Evolutionary conservation across 2,113 vertebrate genomes (phyloP), one percentile per base, ranked within the genome.

Genomic region (Morone saxatilis): DNA sequence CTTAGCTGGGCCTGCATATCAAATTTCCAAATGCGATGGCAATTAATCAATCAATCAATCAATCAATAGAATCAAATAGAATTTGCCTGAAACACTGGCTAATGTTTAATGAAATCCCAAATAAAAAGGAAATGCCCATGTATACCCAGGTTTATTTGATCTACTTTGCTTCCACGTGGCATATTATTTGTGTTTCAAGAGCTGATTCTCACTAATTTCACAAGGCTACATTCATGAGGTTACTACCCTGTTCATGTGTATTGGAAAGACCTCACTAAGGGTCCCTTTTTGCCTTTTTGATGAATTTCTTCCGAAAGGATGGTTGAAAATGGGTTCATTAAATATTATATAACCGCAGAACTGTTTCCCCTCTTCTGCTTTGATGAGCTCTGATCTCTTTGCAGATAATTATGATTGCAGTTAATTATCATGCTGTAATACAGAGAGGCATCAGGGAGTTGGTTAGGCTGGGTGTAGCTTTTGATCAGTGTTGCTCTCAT

Each of bases 391-490:
- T 65, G 77, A 85, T 83, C 41, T 72, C n/a, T 41, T 25, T n/a
- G 57, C 16, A 70, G 91, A 91, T 91, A 77, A 71, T 16, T 17
- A 43, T 90, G 83, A 83, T 79, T 86, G 45, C 65, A 20, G 63
- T 71, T 76, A 65, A 87, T 90, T 84, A 76, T 22, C 2, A 38
- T 36, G n/a, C 48, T 73, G 77, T 13, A n/a, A 45, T 41, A 72
- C 63, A 59, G 78, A 50, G 51, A 62, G 73, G 22, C 68, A 76
- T 74, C 57, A 71, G 72, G 86, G 84, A 86, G 72, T 75, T 40
- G 77, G 7, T 40, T 19, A 31, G 63, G 31, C 31, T 19, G 83
- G 83, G 38, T 63, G 60, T 14, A 72, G 73, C 68, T 75, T 41
- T 70, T 47, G 40, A 13, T 62, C 38, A 0, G 19, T 11, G 59